Evolutionary conservation across 2,113 vertebrate genomes (phyloP).

Genomic region (Ascaphus truei): DNA sequence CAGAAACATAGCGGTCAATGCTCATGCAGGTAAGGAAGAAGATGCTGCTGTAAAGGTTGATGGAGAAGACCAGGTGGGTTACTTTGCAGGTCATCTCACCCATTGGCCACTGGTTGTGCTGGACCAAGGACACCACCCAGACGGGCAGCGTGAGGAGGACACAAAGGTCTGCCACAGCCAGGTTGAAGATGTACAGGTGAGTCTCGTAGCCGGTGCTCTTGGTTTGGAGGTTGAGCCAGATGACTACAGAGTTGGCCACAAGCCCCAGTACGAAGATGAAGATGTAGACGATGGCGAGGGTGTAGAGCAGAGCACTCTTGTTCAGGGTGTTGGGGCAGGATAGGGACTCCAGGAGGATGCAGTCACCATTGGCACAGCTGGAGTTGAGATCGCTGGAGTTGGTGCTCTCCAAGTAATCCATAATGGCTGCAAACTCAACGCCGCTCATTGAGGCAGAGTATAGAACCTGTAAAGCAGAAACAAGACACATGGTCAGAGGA

Average conservation of each 20-base stretch:
- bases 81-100: constrained; percentile 80
- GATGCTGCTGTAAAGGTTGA: constrained; percentile 89
- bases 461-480: constrained; percentile 30
- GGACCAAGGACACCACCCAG: constrained; percentile 80
- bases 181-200: constrained; percentile 87
- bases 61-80: constrained; percentile 83
- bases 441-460: constrained; percentile 56
- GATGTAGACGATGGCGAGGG: constrained; percentile 80
- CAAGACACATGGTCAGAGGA: accelerated
- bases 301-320: constrained; percentile 73
- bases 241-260: constrained; percentile 83
- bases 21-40: constrained; percentile 93
- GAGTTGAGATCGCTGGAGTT: constrained; percentile 79
- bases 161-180: constrained; percentile 83
- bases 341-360: constrained; percentile 67
- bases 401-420: constrained; percentile 61
- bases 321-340: constrained; percentile 67
- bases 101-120: constrained; percentile 84
- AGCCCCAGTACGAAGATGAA: constrained; percentile 89
- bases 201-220: constrained; percentile 81
- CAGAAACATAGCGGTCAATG: constrained; percentile 82
- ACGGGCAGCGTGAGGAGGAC: constrained; percentile 83
- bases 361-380: constrained; percentile 63
- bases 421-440: constrained; percentile 60
- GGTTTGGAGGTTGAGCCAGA: constrained; percentile 88